These are phyloP conservation scores for Pantherophis guttatus DNA, from an alignment of 2,113 vertebrate species.

Conservation along the genomic window DNA sequence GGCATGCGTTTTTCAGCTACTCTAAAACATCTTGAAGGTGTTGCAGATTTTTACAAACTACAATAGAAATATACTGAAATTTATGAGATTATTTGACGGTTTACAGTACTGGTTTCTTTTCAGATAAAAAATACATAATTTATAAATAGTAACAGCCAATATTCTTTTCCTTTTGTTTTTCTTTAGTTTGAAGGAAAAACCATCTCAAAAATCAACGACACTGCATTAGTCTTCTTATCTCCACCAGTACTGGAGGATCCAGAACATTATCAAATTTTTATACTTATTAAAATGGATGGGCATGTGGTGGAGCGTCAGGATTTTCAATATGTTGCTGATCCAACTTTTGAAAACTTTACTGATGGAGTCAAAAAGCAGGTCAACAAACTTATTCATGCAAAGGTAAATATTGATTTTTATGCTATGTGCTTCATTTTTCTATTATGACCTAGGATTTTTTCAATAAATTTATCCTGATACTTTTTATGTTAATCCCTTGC, in stretches of 20 bases:
- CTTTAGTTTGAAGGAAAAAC: slow-evolving; percentile 66
- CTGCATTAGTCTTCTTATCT: slow-evolving; percentile 78
- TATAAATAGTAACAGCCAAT: slow-evolving; percentile 1
- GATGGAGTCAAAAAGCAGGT: slow-evolving; percentile 78
- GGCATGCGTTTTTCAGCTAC: neutral
- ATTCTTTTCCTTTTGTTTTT: slow-evolving; percentile 27
- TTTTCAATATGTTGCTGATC: slow-evolving; percentile 83
- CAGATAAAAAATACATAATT: neutral
- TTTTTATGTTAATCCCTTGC: neutral
- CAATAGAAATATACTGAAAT: neutral
- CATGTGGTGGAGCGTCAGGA: slow-evolving; percentile 59
- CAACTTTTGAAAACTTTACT: slow-evolving; percentile 81
- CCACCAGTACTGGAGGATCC: slow-evolving; percentile 72
- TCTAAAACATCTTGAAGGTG: neutral
- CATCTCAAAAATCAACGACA: slow-evolving; percentile 73
- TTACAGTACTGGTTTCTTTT: neutral
- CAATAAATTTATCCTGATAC: neutral
- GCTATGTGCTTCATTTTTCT: neutral
- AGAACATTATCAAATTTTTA: slow-evolving; percentile 74
- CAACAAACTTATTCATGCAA: slow-evolving; percentile 80
- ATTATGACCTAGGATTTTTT: neutral
- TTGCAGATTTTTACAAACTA: neutral
- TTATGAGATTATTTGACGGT: neutral
- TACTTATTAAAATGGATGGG: slow-evolving; percentile 81
- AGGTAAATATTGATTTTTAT: slow-evolving; percentile 55